Conservation (phyloP, 2,888 invertebrate species). For the Dione vanillae region DNA sequence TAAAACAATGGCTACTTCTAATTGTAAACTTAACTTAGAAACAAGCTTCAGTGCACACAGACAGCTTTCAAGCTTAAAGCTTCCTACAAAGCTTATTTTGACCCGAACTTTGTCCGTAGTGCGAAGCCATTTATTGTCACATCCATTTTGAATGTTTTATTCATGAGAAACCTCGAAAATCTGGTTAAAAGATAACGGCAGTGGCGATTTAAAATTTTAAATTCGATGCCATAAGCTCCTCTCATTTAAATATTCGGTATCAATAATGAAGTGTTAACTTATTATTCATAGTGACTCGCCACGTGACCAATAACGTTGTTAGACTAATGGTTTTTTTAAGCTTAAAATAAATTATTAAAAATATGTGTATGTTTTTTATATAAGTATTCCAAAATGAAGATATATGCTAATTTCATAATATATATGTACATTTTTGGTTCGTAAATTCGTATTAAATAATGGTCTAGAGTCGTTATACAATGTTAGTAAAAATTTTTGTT, state of each 20-base stretch:
- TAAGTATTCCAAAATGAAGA: background rate
- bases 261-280: slow-evolving; percentile 13
- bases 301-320: background rate
- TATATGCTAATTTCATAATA: background rate
- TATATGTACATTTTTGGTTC: background rate
- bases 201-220: slow-evolving; percentile 23
- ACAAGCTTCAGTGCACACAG: slow-evolving; percentile 19
- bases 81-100: slow-evolving; percentile 18
- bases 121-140: slow-evolving; percentile 30
- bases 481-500: too few species aligned
- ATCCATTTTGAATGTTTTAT: slow-evolving; percentile 22
- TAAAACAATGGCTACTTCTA: slow-evolving; percentile 10
- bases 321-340: background rate
- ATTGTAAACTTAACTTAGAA: slow-evolving; percentile 14
- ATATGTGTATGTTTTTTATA: too few species aligned
- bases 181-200: slow-evolving; percentile 21
- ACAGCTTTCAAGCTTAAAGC: slow-evolving; percentile 14
- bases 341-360: background rate
- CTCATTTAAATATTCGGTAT: slow-evolving; percentile 23
- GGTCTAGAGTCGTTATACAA: background rate
- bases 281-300: slow-evolving; percentile 4
- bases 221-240: slow-evolving; percentile 10
- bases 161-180: slow-evolving; percentile 28
- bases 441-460: background rate
- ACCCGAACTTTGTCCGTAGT: slow-evolving; percentile 10